phyloP scores from a whole-genome alignment of 1,140 invertebrate genomes.

The Papilio aristodemus region DNA sequence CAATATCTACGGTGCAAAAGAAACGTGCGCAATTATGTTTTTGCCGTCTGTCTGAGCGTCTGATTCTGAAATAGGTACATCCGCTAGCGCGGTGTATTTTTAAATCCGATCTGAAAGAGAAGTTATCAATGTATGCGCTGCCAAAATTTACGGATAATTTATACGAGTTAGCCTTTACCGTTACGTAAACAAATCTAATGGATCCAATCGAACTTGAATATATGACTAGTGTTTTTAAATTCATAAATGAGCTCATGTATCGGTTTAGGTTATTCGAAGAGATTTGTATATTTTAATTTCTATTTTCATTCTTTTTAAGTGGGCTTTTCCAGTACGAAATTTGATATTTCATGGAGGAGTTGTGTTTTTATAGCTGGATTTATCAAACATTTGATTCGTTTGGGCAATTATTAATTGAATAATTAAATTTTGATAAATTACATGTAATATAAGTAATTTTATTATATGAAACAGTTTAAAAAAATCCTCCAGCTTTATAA shows the following conservation, averaged over 20 bases:
- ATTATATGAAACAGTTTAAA: neutral
- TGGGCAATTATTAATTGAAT: too few relatives aligned
- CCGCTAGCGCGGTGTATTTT: slow-evolving; percentile 27
- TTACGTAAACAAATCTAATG: slow-evolving; percentile 8
- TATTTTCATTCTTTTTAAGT: neutral
- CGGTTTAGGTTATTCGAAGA: neutral
- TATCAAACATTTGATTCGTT: too few relatives aligned
- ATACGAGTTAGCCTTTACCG: neutral
- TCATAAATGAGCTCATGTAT: neutral
- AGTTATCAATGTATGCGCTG: slow-evolving; percentile 26
- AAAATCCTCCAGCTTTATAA: neutral
- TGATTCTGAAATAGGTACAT: slow-evolving; percentile 22
- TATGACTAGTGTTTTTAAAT: neutral
- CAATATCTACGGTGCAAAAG: neutral
- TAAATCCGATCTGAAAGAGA: slow-evolving; percentile 24
- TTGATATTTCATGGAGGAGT: too few relatives aligned
- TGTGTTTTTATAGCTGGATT: too few relatives aligned
- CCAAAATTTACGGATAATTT: slow-evolving; percentile 20
- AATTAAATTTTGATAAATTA: too few relatives aligned
- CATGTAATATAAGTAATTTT: too few relatives aligned
- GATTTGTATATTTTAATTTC: neutral
- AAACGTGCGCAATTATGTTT: slow-evolving; percentile 16
- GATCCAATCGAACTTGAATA: slow-evolving; percentile 15
- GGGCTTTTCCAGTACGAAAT: neutral
- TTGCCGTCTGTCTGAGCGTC: slow-evolving; percentile 32